These are phyloP conservation scores for Eupithecia pulchellata DNA, from an alignment of 2,888 invertebrate genomes.

Conservation along the genomic window DNA sequence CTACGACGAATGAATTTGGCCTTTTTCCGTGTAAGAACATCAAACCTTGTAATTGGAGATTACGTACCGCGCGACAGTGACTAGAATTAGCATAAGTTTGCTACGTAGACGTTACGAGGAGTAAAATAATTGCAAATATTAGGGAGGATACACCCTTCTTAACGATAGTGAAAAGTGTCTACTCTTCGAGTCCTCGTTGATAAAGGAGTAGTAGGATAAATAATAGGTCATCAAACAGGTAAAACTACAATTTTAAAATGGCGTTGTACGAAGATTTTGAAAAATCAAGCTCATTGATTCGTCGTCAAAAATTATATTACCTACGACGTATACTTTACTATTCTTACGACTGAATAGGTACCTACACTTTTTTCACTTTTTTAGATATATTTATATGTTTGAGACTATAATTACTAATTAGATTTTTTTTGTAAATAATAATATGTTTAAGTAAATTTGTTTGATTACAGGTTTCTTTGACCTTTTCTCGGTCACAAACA, in stretches of 20 bases:
- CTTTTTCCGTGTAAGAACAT: slow-evolving; percentile 70
- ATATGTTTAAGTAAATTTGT: no score
- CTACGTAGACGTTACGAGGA: background rate
- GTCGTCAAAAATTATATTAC: background rate
- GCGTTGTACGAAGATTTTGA: background rate
- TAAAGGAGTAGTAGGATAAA: no score
- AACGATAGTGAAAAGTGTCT: no score
- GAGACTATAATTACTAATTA: no score
- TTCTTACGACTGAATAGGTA: no score
- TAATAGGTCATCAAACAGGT: background rate
- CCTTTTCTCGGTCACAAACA: background rate
- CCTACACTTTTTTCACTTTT: no score
- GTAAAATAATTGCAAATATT: background rate
- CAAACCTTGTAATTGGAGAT: slow-evolving; percentile 59
- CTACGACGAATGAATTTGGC: slow-evolving; percentile 72
- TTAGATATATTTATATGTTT: no score
- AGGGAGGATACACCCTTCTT: background rate
- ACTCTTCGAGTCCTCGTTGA: no score
- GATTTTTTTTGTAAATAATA: no score
- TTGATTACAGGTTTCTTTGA: no score
- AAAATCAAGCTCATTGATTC: background rate
- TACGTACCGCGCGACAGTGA: slow-evolving; percentile 30
- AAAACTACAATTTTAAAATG: background rate
- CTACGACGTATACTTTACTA: no score
- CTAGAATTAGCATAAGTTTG: slow-evolving; percentile 6